Evolutionary conservation across 2,113 vertebrate genomes (phyloP).

Genomic region (Galeopterus variegatus): DNA sequence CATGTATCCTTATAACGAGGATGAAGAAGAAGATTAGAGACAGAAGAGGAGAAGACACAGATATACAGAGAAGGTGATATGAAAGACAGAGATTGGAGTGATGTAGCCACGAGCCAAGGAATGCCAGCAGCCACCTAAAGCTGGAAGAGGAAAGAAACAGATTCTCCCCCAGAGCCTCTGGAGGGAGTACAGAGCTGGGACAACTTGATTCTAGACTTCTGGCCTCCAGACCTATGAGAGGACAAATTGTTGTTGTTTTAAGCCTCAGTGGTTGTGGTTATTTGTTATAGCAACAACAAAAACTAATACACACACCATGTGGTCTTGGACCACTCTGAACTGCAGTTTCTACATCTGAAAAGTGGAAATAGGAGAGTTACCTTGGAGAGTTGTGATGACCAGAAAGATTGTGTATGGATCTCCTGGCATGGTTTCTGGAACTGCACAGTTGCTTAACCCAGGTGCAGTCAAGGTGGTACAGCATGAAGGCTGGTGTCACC

Average conservation of each 20-base stretch:
- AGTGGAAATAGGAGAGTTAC: not conserved
- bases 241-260: not conserved
- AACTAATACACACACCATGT: not conserved
- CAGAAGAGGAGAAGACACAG: not conserved
- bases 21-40: not conserved
- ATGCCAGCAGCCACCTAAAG: not conserved
- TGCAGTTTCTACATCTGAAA: not conserved
- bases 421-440: not conserved
- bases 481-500: not conserved
- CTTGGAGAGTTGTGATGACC: accelerated
- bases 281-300: not conserved
- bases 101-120: not conserved
- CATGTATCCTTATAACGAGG: not conserved
- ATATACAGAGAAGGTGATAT: not conserved
- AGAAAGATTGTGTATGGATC: not conserved
- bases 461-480: too few relatives aligned
- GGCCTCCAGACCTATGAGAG: not conserved
- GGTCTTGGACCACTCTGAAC: not conserved
- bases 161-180: not conserved
- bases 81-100: not conserved
- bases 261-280: not conserved
- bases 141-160: not conserved
- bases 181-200: not conserved
- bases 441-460: not conserved
- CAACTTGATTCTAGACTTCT: not conserved